A percentile compares a stretch with the other conserved stretches of the same genome.
Evolutionary conservation across 2,113 vertebrate genomes (phyloP).

Genomic region (Elephas maximus): DNA sequence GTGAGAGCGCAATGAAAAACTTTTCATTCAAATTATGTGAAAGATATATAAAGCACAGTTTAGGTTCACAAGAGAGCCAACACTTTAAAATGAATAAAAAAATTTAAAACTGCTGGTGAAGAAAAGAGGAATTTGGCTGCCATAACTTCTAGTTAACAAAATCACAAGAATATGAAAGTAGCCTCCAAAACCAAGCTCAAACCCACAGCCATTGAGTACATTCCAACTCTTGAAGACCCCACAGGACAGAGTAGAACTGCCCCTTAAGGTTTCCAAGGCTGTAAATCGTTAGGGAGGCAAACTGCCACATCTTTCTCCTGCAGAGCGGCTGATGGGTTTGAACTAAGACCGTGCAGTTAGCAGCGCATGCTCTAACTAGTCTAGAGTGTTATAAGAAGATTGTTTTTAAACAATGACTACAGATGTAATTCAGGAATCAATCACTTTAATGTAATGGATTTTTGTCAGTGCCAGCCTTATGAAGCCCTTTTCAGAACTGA

Average conservation of each 20-base stretch:
- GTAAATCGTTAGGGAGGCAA: too few species aligned
- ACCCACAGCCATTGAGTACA: too few species aligned
- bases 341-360: too few species aligned
- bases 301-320: too few species aligned
- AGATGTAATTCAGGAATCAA: background rate
- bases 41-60: conserved; percentile 53
- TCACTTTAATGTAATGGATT: background rate
- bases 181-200: background rate
- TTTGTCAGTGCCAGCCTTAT: background rate
- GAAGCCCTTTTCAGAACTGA: conserved; percentile 23
- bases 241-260: too few species aligned
- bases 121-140: background rate
- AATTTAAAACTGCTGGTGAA: background rate
- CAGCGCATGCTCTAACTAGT: too few species aligned
- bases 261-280: too few species aligned
- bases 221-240: too few species aligned
- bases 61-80: conserved; percentile 45
- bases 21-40: conserved; percentile 76
- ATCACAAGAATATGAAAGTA: conserved; percentile 16
- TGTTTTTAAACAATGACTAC: background rate
- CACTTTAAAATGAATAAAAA: conserved; percentile 50
- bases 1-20: conserved; percentile 34
- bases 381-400: conserved; percentile 32
- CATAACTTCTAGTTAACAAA: conserved; percentile 46
- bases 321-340: too few species aligned